Evolutionary conservation across 2,797 vertebrate genomes (phyloP), one percentile per base, ranked within the genome.

Genomic region (Ctenopoma kingsleyae): DNA sequence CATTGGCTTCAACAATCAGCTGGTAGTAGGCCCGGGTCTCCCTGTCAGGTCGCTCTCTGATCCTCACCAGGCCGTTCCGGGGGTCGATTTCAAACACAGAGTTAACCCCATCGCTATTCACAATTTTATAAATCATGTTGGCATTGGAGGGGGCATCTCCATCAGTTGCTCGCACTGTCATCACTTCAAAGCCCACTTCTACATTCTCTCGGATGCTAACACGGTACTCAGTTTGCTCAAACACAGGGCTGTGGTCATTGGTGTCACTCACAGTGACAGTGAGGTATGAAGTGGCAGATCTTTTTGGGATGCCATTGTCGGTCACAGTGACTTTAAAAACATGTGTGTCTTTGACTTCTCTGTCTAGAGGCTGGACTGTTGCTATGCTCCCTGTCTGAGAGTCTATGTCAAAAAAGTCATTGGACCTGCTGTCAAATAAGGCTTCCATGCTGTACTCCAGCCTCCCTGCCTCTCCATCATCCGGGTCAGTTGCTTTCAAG

Each of bases 201-300:
- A 98, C 89, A 46, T 99, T 99, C 89, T 99, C 98, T 5, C 96
- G 90, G 68, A 99, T 96, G 65, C 78, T 94, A 12, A 97, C 96
- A 0, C 94, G 89, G 75, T 99, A 99, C 68, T 98, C 96, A 0
- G 91, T 95, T 83, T 97, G 97, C 87, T 99, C 98, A 30, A 99
- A 99, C 32, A 96, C 94, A 0, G 98, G 98, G 3, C 86, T 82
- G 10, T 99, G 97, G 86, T 99, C 98, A 0, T 99, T 99, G 43
- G 96, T 97, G 92, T 99, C 98, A 2, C 96, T 96, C 51, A 99
- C 97, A 0, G 97, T 98, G 78, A 99, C 95, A 0, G 97, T 99
- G 67, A 99, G 93, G 75, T 94, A 96, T 49, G 96, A 94, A 5
- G 92, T 95, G 0, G 94, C 95, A 2, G 93, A 92, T 70, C 95